phyloP scores from a whole-genome alignment of 1,140 invertebrate genomes.

The Penaeus japonicus region DNA sequence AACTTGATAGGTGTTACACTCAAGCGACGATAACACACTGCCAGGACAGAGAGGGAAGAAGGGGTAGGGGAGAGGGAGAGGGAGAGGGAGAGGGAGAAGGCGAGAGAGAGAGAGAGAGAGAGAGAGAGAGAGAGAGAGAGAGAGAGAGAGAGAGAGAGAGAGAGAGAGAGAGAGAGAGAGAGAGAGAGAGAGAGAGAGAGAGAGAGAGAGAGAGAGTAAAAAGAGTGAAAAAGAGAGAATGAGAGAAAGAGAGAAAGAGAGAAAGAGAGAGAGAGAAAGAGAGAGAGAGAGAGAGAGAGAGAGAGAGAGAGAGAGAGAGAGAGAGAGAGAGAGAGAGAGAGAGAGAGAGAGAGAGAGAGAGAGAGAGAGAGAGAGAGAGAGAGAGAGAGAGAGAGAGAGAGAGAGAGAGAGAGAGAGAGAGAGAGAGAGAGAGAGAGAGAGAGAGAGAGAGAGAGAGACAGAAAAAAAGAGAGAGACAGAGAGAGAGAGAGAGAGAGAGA shows the following conservation, averaged over 20 bases:
- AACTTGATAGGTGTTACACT: background rate
- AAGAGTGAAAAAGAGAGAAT: background rate
- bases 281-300: background rate
- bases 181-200: background rate
- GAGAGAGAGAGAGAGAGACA: no score
- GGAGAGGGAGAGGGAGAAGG: background rate
- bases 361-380: background rate
- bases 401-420: background rate
- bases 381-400: conserved; percentile 2
- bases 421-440: no score
- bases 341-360: background rate
- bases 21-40: background rate
- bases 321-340: background rate
- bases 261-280: conserved; percentile 4
- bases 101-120: background rate
- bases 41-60: background rate
- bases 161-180: background rate
- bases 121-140: background rate
- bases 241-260: conserved; percentile 8
- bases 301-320: background rate
- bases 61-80: background rate
- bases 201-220: conserved; percentile 1
- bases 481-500: no score
- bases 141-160: background rate
- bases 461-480: no score